Evolutionary conservation across 1,140 invertebrate species (phyloP), one percentile per base, ranked within the genome.

Genomic region (Drosophila funebris): DNA sequence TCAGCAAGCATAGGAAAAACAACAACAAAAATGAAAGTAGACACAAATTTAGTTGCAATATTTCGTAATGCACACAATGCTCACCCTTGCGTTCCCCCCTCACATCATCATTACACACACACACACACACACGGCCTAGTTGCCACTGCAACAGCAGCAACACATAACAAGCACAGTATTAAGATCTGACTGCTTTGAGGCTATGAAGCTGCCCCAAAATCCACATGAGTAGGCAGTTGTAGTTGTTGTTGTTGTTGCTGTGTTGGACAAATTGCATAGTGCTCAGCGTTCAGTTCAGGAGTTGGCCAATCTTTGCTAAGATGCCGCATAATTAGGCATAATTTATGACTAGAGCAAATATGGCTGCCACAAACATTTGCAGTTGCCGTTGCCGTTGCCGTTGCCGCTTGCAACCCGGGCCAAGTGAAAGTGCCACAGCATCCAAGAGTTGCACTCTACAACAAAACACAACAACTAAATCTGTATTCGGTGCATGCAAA

Each of bases 311-410:
- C 81, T 85, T 63, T 44, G 78, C 78, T 73, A 87, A 85, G 81
- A 85, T 85, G 81, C 81, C 80, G 78, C 81, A 85, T 85, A 85
- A 87, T 87, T 87, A 87, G 83, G 61, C 87, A 78, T 88, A 87
- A 87, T 87, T 87, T 87, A 77, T 82, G 84, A 70, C 62, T 74
- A 78, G 62, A 63, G 54, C 46, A 60, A 80, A 53, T 60, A 57
- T 73, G 73, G 54, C 33, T 50, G 63, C 54, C 46, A 7, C 56
- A 22, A 27, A 29, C 58, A 31, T 33, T 41, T 39, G 57, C 70
- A 68, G 31, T 27, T 31, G 22, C 37, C 3, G 29, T 9, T 31
- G 5, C 29, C 3, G 53, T 27, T 31, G 22, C 37, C 3, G 29
- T 9, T 31, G 5, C 29, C 3, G 53, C n/a, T n/a, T n/a, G n/a